phyloP scores from a whole-genome alignment of 2,888 invertebrate species.

The Heliconius cydno region DNA sequence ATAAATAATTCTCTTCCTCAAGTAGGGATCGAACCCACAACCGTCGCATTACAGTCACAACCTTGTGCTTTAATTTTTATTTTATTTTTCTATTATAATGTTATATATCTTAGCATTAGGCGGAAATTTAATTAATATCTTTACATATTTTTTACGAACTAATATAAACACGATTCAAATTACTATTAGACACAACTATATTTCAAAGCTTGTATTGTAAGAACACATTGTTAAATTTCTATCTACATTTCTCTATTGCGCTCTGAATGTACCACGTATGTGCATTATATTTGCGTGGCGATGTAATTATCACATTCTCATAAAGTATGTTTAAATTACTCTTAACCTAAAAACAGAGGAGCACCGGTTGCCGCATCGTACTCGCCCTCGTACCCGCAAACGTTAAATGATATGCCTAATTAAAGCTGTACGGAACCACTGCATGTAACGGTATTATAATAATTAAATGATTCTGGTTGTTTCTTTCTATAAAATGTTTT shows the following conservation, averaged over 20 bases:
- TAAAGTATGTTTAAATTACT: slow-evolving; percentile 44
- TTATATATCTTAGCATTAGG: too few relatives aligned
- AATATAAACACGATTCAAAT: too few relatives aligned
- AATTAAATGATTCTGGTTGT: slow-evolving; percentile 20
- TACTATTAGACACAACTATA: not conserved
- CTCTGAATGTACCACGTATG: slow-evolving; percentile 15
- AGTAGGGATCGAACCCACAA: too few relatives aligned
- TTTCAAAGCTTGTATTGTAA: not conserved
- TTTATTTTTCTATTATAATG: too few relatives aligned
- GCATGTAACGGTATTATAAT: slow-evolving; percentile 18
- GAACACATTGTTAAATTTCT: slow-evolving; percentile 23
- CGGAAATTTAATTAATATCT: not conserved
- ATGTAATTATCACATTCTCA: slow-evolving; percentile 45
- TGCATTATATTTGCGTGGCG: slow-evolving; percentile 32
- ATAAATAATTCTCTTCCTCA: too few relatives aligned
- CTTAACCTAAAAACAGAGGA: slow-evolving; percentile 43
- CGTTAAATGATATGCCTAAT: slow-evolving; percentile 39
- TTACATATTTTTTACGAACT: not conserved
- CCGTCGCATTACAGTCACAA: too few relatives aligned
- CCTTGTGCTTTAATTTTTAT: too few relatives aligned
- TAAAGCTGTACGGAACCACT: slow-evolving; percentile 32
- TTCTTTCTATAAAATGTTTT: not conserved
- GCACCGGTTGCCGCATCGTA: slow-evolving; percentile 38
- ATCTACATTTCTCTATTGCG: slow-evolving; percentile 28
- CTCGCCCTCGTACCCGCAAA: slow-evolving; percentile 36